Evolutionary conservation across 92 coral and sea anemone genomes (phyloP), one percentile per base, ranked within the genome.

Genomic region (Pocillopora grandis): DNA sequence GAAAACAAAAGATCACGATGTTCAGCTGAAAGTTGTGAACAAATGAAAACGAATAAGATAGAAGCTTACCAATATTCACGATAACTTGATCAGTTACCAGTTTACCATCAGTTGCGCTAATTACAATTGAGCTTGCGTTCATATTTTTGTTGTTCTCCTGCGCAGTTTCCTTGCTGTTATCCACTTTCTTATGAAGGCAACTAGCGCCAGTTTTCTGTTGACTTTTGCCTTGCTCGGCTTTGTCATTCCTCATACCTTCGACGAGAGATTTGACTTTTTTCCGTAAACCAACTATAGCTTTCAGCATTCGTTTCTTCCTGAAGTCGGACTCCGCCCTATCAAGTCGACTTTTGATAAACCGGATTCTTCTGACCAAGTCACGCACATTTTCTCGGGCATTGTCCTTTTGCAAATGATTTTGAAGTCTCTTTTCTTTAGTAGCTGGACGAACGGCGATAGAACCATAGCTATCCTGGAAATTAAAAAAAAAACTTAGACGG

Each of bases 231-330:
- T 23, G 36, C 66, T 55, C 76, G 48, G 12, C 19, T 12, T 61
- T 80, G 21, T 36, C 70, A n/a, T 60, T 70, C 2, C 52, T 31
- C 85, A 74, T 83, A 59, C 80, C 80, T 74, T 75, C 64, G 9
- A 70, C 9, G 36, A 72, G 80, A 49, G 86, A 72, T 17, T 74
- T 83, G 31, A 83, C 66, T 55, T 61, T 20, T 49, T 65, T 83
- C 74, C 64, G 80, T 36, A 73, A 55, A 19, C 72, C 57, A 74
- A 83, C 48, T 61, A 83, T 83, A n/a, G 64, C 36, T 55, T 55
- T 83, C 80, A 83, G n/a, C 80, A 72, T 83, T 10, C 66, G 80
- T 66, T 35, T 73, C 66, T 83, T 83, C 56, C 80, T 74, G 57
- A 73, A 42, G 23, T 83, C 86, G 13, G 71, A 19, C 2, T 83